Percentiles rank a stretch among this genome's conserved stretches.
Conservation (phyloP, 2,888 invertebrate genomes). For the Apocheima hispidaria region DNA sequence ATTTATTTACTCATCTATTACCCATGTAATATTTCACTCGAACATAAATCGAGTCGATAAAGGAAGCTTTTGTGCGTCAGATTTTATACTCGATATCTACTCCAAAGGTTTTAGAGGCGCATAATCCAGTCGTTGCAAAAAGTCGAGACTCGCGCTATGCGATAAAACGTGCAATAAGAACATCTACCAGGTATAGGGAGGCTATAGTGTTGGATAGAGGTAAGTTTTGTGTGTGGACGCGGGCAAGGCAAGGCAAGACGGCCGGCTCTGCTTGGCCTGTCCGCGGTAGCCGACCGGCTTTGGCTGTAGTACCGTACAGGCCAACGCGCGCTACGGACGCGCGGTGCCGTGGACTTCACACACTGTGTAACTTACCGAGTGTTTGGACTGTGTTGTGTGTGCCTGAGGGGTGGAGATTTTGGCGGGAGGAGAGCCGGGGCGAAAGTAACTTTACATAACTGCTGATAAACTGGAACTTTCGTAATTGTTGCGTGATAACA, state of each 20-base stretch:
- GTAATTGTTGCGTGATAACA: constrained; percentile 80
- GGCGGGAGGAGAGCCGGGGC: constrained; percentile 66
- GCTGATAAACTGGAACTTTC: constrained; percentile 75
- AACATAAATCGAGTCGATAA: constrained; percentile 48
- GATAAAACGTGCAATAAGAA: constrained; percentile 75
- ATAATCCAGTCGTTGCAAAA: constrained; percentile 70
- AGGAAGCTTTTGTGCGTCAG: constrained; percentile 46
- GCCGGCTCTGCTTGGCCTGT: constrained; percentile 50
- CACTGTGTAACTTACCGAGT: constrained; percentile 52
- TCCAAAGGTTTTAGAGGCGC: constrained; percentile 65
- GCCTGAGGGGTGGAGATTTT: constrained; percentile 50
- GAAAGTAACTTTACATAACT: constrained; percentile 74
- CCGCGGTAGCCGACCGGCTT: constrained; percentile 37
- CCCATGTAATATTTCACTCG: constrained; percentile 40
- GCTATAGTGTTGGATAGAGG: constrained; percentile 24
- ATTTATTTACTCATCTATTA: constrained; percentile 46
- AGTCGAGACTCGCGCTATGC: constrained; percentile 59
- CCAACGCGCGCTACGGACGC: constrained; percentile 75
- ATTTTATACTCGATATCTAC: constrained; percentile 57
- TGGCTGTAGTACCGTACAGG: constrained; percentile 75
- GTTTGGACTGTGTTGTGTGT: constrained; percentile 59
- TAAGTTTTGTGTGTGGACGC: constrained; percentile 53
- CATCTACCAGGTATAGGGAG: constrained; percentile 41
- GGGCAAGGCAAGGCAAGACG: constrained; percentile 48
- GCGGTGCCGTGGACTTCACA: constrained; percentile 47